phyloP scores from a whole-genome alignment of 2,888 invertebrate genomes.

The Callyntrura guangdongensis region DNA sequence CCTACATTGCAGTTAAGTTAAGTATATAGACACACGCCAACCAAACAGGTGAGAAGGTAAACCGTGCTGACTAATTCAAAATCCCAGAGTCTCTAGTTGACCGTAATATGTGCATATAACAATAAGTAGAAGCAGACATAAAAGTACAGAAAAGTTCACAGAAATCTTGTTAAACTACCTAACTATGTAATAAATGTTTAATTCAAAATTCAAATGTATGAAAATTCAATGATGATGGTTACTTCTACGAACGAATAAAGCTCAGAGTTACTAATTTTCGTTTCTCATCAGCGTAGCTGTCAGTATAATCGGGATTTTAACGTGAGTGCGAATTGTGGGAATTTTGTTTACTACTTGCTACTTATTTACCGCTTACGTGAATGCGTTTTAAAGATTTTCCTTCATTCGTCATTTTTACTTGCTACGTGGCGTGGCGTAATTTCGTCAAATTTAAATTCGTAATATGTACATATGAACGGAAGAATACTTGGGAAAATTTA shows the following conservation, averaged over 20 bases:
- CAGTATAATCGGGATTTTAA: neutral
- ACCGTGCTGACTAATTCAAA: conserved; percentile 37
- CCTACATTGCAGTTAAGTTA: too few relatives aligned
- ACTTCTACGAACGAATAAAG: too few relatives aligned
- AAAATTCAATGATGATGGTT: too few relatives aligned
- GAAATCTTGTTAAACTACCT: too few relatives aligned
- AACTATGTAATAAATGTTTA: too few relatives aligned
- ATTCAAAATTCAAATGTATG: too few relatives aligned
- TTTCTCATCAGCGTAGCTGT: neutral
- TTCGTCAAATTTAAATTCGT: neutral
- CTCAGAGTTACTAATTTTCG: neutral
- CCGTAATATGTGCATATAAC: neutral
- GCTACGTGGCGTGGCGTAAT: neutral
- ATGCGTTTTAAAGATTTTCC: neutral
- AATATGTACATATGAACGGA: too few relatives aligned
- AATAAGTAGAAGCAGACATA: neutral
- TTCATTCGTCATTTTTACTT: neutral
- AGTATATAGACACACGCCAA: too few relatives aligned
- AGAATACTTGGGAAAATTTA: too few relatives aligned
- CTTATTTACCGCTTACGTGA: neutral
- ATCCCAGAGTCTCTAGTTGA: neutral
- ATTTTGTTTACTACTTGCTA: conserved; percentile 14
- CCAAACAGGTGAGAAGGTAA: neutral
- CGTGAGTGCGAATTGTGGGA: conserved; percentile 3
- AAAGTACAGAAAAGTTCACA: neutral